These are phyloP conservation scores for Coluber constrictor DNA, from an alignment of 2,797 vertebrate genomes.

Conservation along the genomic window DNA sequence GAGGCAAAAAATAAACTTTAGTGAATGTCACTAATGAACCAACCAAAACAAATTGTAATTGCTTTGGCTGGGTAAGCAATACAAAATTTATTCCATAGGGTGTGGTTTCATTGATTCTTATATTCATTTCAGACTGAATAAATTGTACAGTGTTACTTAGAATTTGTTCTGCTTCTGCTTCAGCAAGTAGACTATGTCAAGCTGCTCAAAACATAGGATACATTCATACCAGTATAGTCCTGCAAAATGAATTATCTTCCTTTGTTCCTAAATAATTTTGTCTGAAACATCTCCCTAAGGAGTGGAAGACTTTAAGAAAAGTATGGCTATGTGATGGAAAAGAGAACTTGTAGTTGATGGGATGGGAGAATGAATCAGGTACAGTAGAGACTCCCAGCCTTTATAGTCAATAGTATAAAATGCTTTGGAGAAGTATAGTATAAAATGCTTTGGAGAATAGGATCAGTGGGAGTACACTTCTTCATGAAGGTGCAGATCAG, in stretches of 20 bases:
- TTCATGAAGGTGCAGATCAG: neutral
- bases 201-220: neutral
- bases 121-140: neutral
- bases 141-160: neutral
- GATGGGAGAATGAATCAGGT: neutral
- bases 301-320: neutral
- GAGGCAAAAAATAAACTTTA: neutral
- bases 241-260: neutral
- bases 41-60: conserved; percentile 11
- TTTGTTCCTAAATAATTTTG: neutral
- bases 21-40: neutral
- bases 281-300: neutral
- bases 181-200: neutral
- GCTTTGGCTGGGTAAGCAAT: conserved; percentile 8
- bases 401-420: neutral
- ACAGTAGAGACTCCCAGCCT: neutral
- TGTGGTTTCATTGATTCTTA: neutral
- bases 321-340: neutral
- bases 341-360: neutral
- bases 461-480: neutral
- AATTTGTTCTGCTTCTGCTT: neutral
- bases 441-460: neutral
- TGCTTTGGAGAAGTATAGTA: neutral
- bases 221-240: neutral
- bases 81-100: neutral